phyloP scores from a whole-genome alignment of 2,888 invertebrate genomes.

The Halocaridina rubra region DNA sequence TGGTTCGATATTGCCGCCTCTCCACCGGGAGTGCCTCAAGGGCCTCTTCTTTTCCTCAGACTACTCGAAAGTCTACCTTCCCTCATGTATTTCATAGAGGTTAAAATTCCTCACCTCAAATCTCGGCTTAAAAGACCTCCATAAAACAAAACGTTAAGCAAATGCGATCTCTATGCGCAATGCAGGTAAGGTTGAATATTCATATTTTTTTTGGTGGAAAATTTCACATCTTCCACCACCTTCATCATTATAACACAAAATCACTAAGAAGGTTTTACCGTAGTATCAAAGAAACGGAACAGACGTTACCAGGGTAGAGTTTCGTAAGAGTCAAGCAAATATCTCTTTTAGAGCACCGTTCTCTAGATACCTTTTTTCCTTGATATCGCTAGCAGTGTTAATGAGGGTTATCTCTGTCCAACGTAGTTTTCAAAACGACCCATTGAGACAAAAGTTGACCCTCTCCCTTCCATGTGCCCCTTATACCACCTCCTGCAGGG shows the following conservation, averaged over 20 bases:
- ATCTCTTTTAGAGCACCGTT: slow-evolving; percentile 16
- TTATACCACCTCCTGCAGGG: background rate
- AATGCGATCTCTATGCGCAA: slow-evolving; percentile 22
- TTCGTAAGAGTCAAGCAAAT: slow-evolving; percentile 22
- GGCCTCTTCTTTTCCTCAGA: slow-evolving; percentile 22
- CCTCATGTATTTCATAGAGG: slow-evolving; percentile 6
- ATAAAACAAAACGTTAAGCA: slow-evolving; percentile 10
- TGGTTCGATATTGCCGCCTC: slow-evolving; percentile 41
- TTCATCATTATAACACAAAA: slow-evolving; percentile 26
- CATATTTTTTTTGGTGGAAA: background rate
- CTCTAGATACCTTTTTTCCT: too few species aligned
- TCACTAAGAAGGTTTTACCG: slow-evolving; percentile 44
- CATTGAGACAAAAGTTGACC: slow-evolving; percentile 57
- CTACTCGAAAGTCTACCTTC: slow-evolving; percentile 26
- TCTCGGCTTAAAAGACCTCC: background rate
- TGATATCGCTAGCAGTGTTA: too few species aligned
- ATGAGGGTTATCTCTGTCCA: slow-evolving; percentile 57
- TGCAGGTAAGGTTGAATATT: slow-evolving; percentile 41
- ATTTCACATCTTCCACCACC: slow-evolving; percentile 7
- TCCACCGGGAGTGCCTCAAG: slow-evolving; percentile 47
- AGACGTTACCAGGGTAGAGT: slow-evolving; percentile 34
- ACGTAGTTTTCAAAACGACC: slow-evolving; percentile 57
- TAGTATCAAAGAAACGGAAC: background rate
- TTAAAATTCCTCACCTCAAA: slow-evolving; percentile 19
- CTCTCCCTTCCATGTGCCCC: background rate